Evolutionary conservation across 2,888 invertebrate genomes (phyloP).

Genomic region (Listrodromus nycthemerus): DNA sequence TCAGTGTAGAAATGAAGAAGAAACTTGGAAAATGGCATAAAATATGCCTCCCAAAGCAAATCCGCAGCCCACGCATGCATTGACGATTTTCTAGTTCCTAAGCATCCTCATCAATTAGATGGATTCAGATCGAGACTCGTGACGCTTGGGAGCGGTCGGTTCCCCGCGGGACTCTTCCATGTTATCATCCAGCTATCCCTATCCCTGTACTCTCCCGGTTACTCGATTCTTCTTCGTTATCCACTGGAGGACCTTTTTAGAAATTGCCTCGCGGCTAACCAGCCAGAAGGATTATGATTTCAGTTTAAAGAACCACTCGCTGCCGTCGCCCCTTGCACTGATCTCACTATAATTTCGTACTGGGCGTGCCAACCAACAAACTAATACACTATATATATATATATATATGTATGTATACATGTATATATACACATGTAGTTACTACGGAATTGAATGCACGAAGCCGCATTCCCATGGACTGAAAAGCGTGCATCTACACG

Average conservation of each 20-base stretch:
- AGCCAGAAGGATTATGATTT: conserved; percentile 64
- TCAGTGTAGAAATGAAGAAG: no score
- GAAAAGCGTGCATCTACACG: conserved; percentile 42
- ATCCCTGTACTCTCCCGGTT: conserved; percentile 24
- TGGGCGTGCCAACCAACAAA: conserved; percentile 49
- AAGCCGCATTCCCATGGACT: conserved; percentile 60
- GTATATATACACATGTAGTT: conserved; percentile 7
- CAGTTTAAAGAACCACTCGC: conserved; percentile 62
- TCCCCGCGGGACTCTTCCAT: conserved; percentile 53
- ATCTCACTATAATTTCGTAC: conserved; percentile 57
- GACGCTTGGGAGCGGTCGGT: conserved; percentile 66
- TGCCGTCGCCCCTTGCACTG: conserved; percentile 20
- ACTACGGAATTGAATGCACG: conserved; percentile 27
- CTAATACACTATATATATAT: conserved; percentile 48
- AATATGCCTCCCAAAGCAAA: background rate
- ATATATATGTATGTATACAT: conserved; percentile 25
- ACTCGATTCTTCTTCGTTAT: conserved; percentile 30
- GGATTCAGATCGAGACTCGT: conserved; percentile 67
- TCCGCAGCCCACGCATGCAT: background rate
- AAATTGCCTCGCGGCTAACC: conserved; percentile 71
- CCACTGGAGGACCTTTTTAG: conserved; percentile 59
- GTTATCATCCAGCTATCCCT: conserved; percentile 32
- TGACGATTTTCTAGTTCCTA: conserved; percentile 67
- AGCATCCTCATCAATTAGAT: conserved; percentile 70
- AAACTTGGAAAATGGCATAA: background rate